Conservation (phyloP, 2,113 vertebrate genomes). For the Dicrurus megarhynchus region DNA sequence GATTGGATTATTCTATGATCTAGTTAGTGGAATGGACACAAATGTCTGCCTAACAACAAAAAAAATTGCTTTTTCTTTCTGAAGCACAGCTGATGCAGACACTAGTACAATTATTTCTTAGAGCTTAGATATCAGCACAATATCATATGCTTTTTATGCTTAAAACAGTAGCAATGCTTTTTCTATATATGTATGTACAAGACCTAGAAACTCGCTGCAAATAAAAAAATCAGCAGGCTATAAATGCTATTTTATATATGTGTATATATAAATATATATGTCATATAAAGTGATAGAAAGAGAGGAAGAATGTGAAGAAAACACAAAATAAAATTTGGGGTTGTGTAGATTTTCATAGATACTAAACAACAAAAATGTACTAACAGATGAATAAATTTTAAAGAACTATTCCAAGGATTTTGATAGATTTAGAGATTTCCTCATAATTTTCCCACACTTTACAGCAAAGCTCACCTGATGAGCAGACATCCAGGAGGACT, state of each 20-base stretch:
- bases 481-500: neutral
- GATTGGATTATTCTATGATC: constrained; percentile 58
- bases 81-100: constrained; percentile 2
- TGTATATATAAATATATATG: neutral
- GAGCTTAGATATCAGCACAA: neutral
- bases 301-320: neutral
- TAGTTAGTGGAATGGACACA: constrained; percentile 51
- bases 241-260: neutral
- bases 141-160: neutral
- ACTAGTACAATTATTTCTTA: neutral
- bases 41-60: constrained; percentile 28
- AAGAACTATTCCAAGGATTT: neutral
- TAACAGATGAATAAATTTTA: neutral
- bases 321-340: neutral
- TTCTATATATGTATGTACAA: neutral
- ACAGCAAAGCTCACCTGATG: constrained; percentile 50
- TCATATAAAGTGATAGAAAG: neutral
- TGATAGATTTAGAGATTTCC: neutral
- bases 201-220: neutral
- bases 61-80: neutral
- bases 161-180: neutral
- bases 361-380: neutral
- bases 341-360: neutral
- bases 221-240: neutral
- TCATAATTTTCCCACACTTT: neutral